A percentile compares a stretch with the other conserved stretches of the same genome.
Conservation (phyloP, 2,113 vertebrate species). For the Sterrhoptilus dennistouni region DNA sequence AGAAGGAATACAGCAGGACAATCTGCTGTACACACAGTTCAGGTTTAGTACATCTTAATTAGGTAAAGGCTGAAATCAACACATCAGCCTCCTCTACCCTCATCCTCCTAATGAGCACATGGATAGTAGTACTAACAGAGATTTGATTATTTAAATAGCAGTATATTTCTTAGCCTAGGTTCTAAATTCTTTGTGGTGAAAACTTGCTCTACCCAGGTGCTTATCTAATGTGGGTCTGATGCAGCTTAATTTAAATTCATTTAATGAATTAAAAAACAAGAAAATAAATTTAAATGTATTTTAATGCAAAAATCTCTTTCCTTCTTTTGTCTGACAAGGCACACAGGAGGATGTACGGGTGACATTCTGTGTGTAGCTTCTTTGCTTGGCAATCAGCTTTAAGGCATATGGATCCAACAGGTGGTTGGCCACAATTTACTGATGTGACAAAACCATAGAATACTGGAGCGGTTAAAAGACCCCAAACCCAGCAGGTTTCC, state of each 20-base stretch:
- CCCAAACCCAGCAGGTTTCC: not conserved
- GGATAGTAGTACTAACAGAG: not conserved
- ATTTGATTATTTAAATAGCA: not conserved
- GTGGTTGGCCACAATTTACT: constrained; percentile 36
- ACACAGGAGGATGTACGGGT: not conserved
- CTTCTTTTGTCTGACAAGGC: not conserved
- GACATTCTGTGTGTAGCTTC: not conserved
- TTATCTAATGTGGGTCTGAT: not conserved
- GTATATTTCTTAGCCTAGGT: not conserved
- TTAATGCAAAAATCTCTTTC: not conserved
- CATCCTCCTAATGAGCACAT: not conserved
- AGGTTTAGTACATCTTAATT: constrained; percentile 4
- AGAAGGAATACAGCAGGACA: not conserved
- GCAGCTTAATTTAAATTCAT: not conserved
- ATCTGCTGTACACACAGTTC: not conserved
- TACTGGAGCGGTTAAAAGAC: not conserved
- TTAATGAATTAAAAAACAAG: not conserved
- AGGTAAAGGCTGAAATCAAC: not conserved
- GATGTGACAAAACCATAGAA: not conserved
- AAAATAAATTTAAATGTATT: not conserved
- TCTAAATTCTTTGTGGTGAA: not conserved
- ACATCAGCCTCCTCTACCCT: not conserved
- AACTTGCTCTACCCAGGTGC: not conserved
- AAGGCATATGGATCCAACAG: constrained; percentile 28
- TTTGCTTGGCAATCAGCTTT: constrained; percentile 28